phyloP scores from a whole-genome alignment of 2,797 vertebrate genomes.

The Myiotriccus ornatus region DNA sequence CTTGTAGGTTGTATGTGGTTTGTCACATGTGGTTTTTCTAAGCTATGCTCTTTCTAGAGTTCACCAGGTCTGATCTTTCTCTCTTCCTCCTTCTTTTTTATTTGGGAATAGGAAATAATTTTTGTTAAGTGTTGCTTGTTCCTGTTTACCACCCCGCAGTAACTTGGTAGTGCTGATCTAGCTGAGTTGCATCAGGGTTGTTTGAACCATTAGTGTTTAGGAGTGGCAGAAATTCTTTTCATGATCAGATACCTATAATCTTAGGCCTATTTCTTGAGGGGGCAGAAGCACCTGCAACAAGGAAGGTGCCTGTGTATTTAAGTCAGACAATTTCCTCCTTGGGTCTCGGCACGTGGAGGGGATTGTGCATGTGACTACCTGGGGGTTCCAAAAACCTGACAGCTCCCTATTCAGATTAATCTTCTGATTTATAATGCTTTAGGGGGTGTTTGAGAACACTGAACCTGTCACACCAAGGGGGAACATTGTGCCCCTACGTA shows the following conservation, averaged over 20 bases:
- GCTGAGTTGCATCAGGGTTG: accelerated
- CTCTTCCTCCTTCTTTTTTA: background rate
- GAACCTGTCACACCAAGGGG: background rate
- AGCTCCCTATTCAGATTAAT: background rate
- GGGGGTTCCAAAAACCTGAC: background rate
- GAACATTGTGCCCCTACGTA: accelerated
- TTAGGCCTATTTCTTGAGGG: background rate
- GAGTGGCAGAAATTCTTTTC: background rate
- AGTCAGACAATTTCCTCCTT: background rate
- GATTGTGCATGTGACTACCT: background rate
- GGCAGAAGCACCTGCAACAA: background rate
- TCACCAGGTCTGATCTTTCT: background rate
- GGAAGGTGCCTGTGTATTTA: background rate
- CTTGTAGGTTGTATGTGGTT: background rate
- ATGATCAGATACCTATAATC: background rate
- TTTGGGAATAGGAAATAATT: background rate
- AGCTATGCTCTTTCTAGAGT: background rate
- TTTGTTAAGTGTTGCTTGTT: background rate
- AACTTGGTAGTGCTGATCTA: background rate
- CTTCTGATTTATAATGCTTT: accelerated
- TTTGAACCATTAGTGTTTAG: background rate
- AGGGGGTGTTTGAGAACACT: background rate
- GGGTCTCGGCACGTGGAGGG: background rate
- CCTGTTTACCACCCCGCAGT: background rate
- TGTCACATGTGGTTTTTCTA: background rate